Percentiles rank a stretch among this genome's conserved stretches.
phyloP scores from a whole-genome alignment of 2,797 vertebrate genomes.

The Tympanoctomys barrerae region DNA sequence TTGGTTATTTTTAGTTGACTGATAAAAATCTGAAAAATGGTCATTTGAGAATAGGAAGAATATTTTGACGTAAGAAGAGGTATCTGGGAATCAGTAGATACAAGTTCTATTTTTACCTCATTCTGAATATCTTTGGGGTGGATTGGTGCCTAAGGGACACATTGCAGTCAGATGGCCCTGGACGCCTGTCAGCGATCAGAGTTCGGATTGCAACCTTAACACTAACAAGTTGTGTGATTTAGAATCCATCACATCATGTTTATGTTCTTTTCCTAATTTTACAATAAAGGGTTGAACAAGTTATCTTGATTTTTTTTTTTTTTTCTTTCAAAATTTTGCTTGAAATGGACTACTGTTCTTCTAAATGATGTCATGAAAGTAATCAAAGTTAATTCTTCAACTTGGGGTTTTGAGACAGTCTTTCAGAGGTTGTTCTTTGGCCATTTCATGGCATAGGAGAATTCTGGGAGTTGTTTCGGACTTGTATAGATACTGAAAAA shows the following conservation, averaged over 20 bases:
- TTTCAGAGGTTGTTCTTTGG: slow-evolving; percentile 22
- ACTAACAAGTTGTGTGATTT: neutral
- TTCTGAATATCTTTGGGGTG: neutral
- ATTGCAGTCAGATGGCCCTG: neutral
- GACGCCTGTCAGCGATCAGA: neutral
- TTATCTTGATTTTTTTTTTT: neutral
- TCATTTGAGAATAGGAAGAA: slow-evolving; percentile 36
- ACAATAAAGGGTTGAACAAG: slow-evolving; percentile 32
- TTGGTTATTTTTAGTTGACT: neutral
- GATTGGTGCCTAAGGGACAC: neutral
- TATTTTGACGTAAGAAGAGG: slow-evolving; percentile 14
- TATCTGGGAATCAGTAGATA: neutral
- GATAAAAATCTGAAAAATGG: slow-evolving; percentile 49
- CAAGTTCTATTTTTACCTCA: neutral
- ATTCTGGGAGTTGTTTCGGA: neutral
- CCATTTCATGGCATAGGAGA: slow-evolving; percentile 5
- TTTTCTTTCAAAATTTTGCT: slow-evolving; percentile 11
- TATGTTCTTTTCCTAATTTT: neutral
- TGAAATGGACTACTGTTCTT: slow-evolving; percentile 11
- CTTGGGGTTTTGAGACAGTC: slow-evolving; percentile 29
- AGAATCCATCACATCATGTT: neutral
- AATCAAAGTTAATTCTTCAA: slow-evolving; percentile 53
- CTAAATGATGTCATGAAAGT: neutral
- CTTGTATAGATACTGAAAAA: neutral
- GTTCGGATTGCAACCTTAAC: neutral